These are phyloP conservation scores for Eupithecia tripunctaria DNA, from an alignment of 2,888 invertebrate species.

Conservation along the genomic window DNA sequence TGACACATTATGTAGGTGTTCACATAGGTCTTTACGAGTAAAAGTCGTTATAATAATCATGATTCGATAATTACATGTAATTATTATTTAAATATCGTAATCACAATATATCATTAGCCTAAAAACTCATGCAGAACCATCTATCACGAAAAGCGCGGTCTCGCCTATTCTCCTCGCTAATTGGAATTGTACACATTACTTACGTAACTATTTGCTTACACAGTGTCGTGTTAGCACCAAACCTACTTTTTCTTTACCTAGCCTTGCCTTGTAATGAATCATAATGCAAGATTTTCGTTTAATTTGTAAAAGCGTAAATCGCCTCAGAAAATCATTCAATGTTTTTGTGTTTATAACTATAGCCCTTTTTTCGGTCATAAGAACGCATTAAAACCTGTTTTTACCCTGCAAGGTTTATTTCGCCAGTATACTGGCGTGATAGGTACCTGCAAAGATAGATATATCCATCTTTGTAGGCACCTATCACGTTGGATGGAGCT, in stretches of 20 bases:
- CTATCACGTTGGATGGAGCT: neutral
- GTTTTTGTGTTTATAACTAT: neutral
- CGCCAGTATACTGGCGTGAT: too few relatives aligned
- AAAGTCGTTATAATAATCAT: too few relatives aligned
- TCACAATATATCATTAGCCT: neutral
- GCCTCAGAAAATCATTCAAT: neutral
- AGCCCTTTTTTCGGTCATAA: neutral
- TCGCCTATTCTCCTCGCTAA: constrained; percentile 34
- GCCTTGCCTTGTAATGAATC: constrained; percentile 5
- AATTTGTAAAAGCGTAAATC: neutral
- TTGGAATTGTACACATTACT: constrained; percentile 43
- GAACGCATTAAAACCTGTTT: neutral
- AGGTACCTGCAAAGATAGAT: too few relatives aligned
- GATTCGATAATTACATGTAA: neutral
- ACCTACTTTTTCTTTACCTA: constrained; percentile 38
- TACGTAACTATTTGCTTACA: constrained; percentile 33
- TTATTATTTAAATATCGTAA: neutral
- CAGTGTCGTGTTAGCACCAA: constrained; percentile 29
- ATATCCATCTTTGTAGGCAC: too few relatives aligned
- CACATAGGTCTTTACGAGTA: too few relatives aligned
- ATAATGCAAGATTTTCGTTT: constrained; percentile 5
- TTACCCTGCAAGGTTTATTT: neutral
- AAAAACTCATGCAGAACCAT: constrained; percentile 23
- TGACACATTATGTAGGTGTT: too few relatives aligned
- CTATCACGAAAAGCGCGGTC: constrained; percentile 25